Conservation (phyloP, 1,140 invertebrate species). For the Neotoxoptera formosana region DNA sequence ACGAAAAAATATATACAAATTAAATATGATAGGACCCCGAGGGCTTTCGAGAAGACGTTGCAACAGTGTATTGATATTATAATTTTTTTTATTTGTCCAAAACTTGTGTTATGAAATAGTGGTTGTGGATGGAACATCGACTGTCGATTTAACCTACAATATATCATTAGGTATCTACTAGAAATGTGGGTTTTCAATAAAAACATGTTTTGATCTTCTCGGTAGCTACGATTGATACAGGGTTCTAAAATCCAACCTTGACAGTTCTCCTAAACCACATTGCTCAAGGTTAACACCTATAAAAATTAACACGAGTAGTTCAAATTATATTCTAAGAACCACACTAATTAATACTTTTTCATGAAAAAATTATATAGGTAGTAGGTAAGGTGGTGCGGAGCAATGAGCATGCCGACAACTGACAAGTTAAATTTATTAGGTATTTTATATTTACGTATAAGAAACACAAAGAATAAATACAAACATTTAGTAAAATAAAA, state of each 20-base stretch:
- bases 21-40: neutral
- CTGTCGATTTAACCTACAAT: neutral
- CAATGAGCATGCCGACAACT: neutral
- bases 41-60: neutral
- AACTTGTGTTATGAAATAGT: constrained; percentile 24
- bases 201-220: constrained; percentile 2
- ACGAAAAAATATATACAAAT: neutral
- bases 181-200: constrained; percentile 24
- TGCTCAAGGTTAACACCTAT: constrained; percentile 25
- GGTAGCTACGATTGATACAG: neutral
- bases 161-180: neutral
- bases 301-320: constrained; percentile 26
- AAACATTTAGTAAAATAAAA: neutral
- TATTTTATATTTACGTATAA: neutral
- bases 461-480: neutral
- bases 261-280: neutral
- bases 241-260: constrained; percentile 21
- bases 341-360: neutral
- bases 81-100: neutral
- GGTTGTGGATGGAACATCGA: neutral
- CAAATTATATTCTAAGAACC: constrained; percentile 1
- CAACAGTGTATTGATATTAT: neutral
- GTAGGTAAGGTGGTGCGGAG: neutral
- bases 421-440: neutral
- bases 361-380: neutral